phyloP scores from a whole-genome alignment of 2,888 invertebrate species.

The Priocnemis perturbator region DNA sequence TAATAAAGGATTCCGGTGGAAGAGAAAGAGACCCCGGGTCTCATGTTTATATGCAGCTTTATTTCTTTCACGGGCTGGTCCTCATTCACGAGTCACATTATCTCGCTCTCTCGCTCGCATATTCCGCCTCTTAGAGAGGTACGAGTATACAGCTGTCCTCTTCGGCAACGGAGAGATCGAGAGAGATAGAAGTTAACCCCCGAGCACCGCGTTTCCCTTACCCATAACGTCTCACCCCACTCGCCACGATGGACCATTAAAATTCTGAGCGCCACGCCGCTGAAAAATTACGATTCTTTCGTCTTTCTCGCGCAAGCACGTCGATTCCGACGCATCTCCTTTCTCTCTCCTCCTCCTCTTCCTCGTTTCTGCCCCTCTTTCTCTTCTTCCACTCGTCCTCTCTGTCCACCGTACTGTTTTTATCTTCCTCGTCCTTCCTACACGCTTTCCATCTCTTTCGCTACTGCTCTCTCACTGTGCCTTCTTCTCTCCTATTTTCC shows the following conservation, averaged over 20 bases:
- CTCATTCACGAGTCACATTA: conserved; percentile 53
- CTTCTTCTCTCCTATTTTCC: conserved; percentile 20
- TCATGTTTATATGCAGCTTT: conserved; percentile 62
- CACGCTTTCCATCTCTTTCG: conserved; percentile 19
- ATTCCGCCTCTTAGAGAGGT: conserved; percentile 39
- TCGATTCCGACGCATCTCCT: conserved; percentile 19
- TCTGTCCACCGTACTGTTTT: conserved; percentile 17
- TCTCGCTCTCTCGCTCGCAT: conserved; percentile 52
- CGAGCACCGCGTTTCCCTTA: conserved; percentile 3
- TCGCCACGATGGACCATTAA: conserved; percentile 53
- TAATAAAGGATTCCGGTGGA: conserved; percentile 52
- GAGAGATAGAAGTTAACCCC: background rate
- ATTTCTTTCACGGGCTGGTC: conserved; percentile 57
- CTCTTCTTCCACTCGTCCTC: conserved; percentile 20
- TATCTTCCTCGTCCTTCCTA: conserved; percentile 18
- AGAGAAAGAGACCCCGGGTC: conserved; percentile 12
- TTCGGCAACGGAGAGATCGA: background rate
- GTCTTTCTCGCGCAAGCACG: conserved; percentile 22
- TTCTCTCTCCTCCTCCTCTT: conserved; percentile 16
- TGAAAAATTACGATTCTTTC: conserved; percentile 58
- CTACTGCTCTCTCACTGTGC: conserved; percentile 9
- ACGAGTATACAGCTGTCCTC: too few relatives aligned
- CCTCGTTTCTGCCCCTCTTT: conserved; percentile 22
- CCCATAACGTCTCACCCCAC: conserved; percentile 23
- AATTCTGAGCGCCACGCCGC: conserved; percentile 60